Evolutionary conservation across 2,797 vertebrate genomes (phyloP), one percentile per base, ranked within the genome.

Genomic region (Lagorchestes hirsutus): DNA sequence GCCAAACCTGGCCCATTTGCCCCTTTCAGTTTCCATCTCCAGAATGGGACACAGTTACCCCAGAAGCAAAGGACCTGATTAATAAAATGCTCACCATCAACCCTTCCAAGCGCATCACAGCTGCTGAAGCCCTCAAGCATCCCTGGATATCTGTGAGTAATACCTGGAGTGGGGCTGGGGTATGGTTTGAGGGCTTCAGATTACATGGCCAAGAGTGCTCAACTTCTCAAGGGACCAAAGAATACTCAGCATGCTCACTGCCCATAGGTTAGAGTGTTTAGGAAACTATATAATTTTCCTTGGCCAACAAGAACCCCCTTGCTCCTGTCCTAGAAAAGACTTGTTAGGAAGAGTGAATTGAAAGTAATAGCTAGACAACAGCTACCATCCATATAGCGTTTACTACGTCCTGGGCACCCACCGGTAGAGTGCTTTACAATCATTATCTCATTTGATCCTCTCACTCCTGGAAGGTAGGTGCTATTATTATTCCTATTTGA

Each of bases 41-140:
- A 5, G 99, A 99, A 97, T 99, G 99, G 99, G 99, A 99, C 98
- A 99, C 99, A 0, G 99, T 99, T 93, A 99, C 99, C 28, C 99
- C 99, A 0, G 99, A 99, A 98, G 99, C 99, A 0, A 99, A 99
- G 99, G 99, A 99, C 94, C 99, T 99, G 67, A 99, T 99, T 96
- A 99, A 99, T 96, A 99, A 99, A 98, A 99, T 99, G 99, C 91
- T 99, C 98, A 99, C 99, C 96, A 99, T 99, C 98, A 99, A 99
- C 95, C 99, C 99, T 0, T 98, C 99, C 56, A 99, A 99, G 95
- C 99, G 99, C 90, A 99, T 99, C 98, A 99, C 99, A 0, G 99
- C 99, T 0, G 99, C 99, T 0, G 99, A 99, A 97, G 99, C 99
- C 1, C 99, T 99, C 93, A 99, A 99, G 95, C 99, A 99, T 96